A percentile compares a stretch with the other conserved stretches of the same genome.
Evolutionary conservation across 2,797 vertebrate species (phyloP).

Genomic region (Pseudochromis fuscus): DNA sequence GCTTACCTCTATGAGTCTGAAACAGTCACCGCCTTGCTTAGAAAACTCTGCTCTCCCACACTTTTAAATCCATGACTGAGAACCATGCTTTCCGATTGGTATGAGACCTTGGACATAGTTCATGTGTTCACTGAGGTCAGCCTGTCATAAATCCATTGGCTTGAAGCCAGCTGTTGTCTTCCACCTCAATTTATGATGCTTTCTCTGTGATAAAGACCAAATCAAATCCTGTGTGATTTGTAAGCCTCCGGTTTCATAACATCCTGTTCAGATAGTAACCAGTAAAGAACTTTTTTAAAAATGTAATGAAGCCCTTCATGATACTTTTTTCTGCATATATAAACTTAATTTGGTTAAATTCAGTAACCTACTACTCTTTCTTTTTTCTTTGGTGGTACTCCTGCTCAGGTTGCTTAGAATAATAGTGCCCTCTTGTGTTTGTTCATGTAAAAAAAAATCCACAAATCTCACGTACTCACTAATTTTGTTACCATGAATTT

Average conservation of each 20-base stretch:
- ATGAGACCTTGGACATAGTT: conserved; percentile 57
- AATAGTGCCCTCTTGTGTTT: neutral
- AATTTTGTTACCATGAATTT: neutral
- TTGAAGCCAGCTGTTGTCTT: conserved; percentile 14
- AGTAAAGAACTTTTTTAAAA: no score
- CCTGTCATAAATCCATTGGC: conserved; percentile 58
- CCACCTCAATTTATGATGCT: conserved; percentile 42
- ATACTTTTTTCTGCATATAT: neutral
- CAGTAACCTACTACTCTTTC: neutral
- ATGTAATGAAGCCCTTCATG: neutral
- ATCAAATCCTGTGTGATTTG: neutral
- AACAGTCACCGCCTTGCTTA: neutral
- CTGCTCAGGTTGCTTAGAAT: neutral
- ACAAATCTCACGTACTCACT: neutral
- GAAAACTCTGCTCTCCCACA: conserved; percentile 14
- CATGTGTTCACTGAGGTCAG: conserved; percentile 40
- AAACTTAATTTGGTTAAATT: neutral
- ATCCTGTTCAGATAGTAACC: conserved; percentile 40
- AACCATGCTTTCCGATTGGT: conserved; percentile 18
- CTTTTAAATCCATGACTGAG: conserved; percentile 37
- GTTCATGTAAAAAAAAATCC: neutral
- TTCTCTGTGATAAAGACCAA: conserved; percentile 47
- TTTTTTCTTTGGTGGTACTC: neutral
- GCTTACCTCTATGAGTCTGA: conserved; percentile 58
- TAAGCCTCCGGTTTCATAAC: conserved; percentile 39